These are phyloP conservation scores for Eulemur mongoz DNA, from an alignment of 2,797 vertebrate species.

Conservation along the genomic window DNA sequence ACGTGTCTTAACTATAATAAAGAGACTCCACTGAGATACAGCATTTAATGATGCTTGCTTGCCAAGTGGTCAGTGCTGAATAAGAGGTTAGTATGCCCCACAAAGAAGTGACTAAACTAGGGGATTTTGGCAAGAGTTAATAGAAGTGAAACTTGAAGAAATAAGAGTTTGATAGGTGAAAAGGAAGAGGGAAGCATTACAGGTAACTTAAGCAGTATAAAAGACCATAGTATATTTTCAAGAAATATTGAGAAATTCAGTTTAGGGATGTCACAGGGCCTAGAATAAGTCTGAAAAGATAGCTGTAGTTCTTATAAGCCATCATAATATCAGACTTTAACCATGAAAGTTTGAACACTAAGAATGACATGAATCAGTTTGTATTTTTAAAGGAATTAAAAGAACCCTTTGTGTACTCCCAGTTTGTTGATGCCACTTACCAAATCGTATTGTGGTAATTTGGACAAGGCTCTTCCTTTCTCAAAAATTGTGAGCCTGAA, in stretches of 20 bases:
- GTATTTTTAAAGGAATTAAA: not conserved
- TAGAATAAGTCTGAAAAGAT: not conserved
- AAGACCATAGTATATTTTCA: slow-evolving; percentile 26
- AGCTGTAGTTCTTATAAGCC: not conserved
- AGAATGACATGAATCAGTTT: not conserved
- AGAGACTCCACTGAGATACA: not conserved
- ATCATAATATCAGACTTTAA: not conserved
- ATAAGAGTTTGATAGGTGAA: not conserved
- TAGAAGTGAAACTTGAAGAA: not conserved
- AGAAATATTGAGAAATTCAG: not conserved
- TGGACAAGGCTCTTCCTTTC: not conserved
- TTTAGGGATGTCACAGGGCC: not conserved
- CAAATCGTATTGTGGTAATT: not conserved
- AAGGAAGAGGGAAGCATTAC: not conserved
- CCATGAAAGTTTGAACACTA: not conserved
- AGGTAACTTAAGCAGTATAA: not conserved
- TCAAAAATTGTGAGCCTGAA: not conserved
- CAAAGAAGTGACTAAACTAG: not conserved
- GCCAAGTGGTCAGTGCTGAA: not conserved
- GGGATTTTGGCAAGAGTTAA: not conserved
- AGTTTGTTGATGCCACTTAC: not conserved
- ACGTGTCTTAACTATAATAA: not conserved
- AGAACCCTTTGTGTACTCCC: not conserved
- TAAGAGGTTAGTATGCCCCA: not conserved
- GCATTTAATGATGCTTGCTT: not conserved